A percentile compares a stretch with the other conserved stretches of the same genome.
phyloP scores from a whole-genome alignment of 2,113 vertebrate genomes.

The Gopherus flavomarginatus region DNA sequence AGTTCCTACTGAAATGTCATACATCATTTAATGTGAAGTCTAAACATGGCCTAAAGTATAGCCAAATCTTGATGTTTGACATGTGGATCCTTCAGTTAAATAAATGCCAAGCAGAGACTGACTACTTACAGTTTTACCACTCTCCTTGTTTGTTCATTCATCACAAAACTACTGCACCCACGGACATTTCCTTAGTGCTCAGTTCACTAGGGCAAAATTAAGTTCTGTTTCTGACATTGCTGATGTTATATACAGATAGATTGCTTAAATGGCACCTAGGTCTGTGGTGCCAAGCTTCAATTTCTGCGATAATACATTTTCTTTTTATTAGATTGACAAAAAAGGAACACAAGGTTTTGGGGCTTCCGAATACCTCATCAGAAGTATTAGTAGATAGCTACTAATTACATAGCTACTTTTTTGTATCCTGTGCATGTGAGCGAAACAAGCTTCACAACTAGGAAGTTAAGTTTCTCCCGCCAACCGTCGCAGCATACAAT shows the following conservation, averaged over 20 bases:
- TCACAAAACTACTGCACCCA: constrained; percentile 20
- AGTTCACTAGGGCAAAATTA: constrained; percentile 14
- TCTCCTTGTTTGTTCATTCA: constrained; percentile 8
- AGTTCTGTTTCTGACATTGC: neutral
- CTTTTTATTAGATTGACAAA: neutral
- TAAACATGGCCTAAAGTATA: constrained; percentile 38
- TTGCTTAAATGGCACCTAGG: neutral
- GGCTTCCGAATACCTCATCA: neutral
- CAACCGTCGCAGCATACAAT: neutral
- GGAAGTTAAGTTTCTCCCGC: neutral
- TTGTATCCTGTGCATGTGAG: neutral
- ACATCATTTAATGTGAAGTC: constrained; percentile 31
- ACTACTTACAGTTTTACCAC: constrained; percentile 8
- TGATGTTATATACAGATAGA: neutral
- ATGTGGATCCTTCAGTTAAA: constrained; percentile 1
- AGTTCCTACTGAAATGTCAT: constrained; percentile 50
- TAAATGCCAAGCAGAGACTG: constrained; percentile 29
- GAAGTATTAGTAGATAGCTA: neutral
- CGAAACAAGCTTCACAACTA: constrained; percentile 3
- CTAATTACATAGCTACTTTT: neutral
- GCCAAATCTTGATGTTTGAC: constrained; percentile 14
- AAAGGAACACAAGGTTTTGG: neutral
- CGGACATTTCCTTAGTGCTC: neutral
- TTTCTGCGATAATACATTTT: neutral
- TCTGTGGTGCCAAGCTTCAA: fast-evolving